Evolutionary conservation across 2,113 vertebrate genomes (phyloP).

Genomic region (Stomatorhinus ivindoensis): DNA sequence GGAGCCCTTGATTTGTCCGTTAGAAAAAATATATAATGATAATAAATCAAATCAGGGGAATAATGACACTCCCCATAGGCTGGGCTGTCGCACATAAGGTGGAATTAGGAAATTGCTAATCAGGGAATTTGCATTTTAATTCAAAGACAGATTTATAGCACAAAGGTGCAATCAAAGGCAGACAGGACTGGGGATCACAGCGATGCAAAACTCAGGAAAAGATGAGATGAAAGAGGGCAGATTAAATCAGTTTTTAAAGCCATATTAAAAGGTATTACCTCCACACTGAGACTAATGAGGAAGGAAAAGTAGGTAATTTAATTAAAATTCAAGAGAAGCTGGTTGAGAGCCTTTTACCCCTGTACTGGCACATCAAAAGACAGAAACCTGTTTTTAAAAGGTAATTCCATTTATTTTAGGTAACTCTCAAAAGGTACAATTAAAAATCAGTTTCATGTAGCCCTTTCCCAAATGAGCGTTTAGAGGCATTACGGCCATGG

Average conservation of each 20-base stretch:
- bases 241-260: conserved; percentile 66
- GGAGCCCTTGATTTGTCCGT: conserved; percentile 27
- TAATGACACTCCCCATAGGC: conserved; percentile 33
- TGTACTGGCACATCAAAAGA: conserved; percentile 63
- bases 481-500: conserved; percentile 6
- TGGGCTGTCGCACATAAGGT: conserved; percentile 28
- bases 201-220: conserved; percentile 57
- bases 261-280: conserved; percentile 77
- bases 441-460: conserved; percentile 33
- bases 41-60: conserved; percentile 41
- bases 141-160: conserved; percentile 67
- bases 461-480: not conserved
- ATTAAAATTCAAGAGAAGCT: conserved; percentile 55
- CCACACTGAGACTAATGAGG: conserved; percentile 64
- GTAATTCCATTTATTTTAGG: conserved; percentile 53
- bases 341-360: conserved; percentile 60
- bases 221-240: conserved; percentile 75
- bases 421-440: conserved; percentile 42
- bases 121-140: conserved; percentile 69
- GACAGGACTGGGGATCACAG: conserved; percentile 67
- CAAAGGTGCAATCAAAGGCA: conserved; percentile 64
- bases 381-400: conserved; percentile 55
- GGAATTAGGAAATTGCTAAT: conserved; percentile 45
- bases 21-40: conserved; percentile 19
- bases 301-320: conserved; percentile 57